A percentile compares a stretch with the other conserved stretches of the same genome.
These are phyloP conservation scores for Nothoprocta perdicaria DNA, from an alignment of 2,113 vertebrate genomes.

Conservation along the genomic window DNA sequence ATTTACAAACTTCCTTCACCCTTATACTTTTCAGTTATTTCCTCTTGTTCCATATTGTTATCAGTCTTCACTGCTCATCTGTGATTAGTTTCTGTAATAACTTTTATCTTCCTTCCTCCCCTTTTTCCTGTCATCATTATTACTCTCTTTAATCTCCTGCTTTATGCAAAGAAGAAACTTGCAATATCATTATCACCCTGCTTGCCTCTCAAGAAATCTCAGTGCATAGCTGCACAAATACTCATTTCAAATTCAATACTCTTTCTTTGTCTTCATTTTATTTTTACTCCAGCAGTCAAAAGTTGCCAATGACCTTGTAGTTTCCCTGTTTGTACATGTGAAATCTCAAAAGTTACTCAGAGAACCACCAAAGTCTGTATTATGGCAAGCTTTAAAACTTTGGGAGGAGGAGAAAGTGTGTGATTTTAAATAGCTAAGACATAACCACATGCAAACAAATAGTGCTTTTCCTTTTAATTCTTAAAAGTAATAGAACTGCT, in stretches of 20 bases:
- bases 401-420: no score
- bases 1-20: neutral
- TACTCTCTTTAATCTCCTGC: neutral
- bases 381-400: neutral
- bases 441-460: fast-evolving
- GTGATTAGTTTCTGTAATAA: neutral
- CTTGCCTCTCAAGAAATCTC: neutral
- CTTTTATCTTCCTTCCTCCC: neutral
- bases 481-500: neutral
- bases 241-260: neutral
- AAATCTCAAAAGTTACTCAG: neutral
- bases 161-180: neutral
- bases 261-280: neutral
- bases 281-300: neutral
- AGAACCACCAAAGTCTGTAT: fast-evolving
- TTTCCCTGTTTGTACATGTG: neutral
- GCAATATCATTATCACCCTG: neutral
- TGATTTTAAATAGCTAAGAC: neutral
- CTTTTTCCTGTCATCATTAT: neutral
- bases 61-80: neutral
- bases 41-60: neutral
- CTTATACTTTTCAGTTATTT: neutral
- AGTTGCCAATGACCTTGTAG: neutral
- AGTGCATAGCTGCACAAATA: neutral
- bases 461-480: neutral